Evolutionary conservation across 2,797 vertebrate genomes (phyloP).

Genomic region (Argya squamiceps): DNA sequence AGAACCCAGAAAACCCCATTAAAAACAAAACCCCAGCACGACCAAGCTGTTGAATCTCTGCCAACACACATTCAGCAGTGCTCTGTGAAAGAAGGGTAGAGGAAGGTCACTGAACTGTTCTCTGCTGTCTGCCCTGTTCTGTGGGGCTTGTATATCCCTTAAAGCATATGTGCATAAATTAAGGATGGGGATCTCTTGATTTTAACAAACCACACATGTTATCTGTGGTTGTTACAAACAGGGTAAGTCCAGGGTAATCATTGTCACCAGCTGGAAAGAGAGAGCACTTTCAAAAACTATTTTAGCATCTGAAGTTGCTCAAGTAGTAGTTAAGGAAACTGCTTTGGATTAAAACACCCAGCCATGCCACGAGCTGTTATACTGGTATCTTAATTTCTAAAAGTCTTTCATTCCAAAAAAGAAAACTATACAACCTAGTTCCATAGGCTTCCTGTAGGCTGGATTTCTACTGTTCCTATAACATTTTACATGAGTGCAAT

Average conservation of each 20-base stretch:
- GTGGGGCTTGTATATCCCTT: neutral
- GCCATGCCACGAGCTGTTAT: neutral
- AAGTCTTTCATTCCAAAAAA: neutral
- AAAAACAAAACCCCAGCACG: neutral
- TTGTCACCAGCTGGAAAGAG: neutral
- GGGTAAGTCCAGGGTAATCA: neutral
- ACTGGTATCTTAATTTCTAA: neutral
- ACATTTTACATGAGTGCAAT: neutral
- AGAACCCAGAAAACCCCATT: neutral
- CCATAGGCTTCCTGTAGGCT: neutral
- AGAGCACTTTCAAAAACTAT: neutral
- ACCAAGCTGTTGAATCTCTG: neutral
- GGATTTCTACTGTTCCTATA: neutral
- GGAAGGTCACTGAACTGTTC: neutral
- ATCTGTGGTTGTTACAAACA: neutral
- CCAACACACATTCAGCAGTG: neutral
- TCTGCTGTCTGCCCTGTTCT: neutral
- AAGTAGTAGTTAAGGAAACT: neutral
- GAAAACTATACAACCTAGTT: neutral
- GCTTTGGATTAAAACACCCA: neutral
- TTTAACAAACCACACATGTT: neutral
- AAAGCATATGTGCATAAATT: neutral
- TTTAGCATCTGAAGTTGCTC: neutral
- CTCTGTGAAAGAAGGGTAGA: neutral
- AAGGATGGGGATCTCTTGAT: neutral